Evolutionary conservation across 2,113 vertebrate species (phyloP), one percentile per base, ranked within the genome.

Genomic region (Gambusia holbrooki): DNA sequence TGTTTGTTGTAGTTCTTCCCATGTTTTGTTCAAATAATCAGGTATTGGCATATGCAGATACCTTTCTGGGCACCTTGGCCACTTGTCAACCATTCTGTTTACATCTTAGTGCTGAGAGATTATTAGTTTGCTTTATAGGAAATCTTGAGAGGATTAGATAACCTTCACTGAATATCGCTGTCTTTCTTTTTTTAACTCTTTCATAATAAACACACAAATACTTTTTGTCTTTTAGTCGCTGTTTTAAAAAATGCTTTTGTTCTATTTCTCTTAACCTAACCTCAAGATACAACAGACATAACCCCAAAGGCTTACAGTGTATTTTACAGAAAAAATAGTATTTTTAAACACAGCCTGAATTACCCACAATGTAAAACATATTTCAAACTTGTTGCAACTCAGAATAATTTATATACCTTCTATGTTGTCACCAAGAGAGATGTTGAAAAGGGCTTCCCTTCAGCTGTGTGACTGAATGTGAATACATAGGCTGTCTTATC

Each of bases 401-500:
- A 62, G 64, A 71, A 81, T 81, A 77, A 87, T 91, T 89, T 88
- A 84, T 90, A 71, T 83, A 82, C 81, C 74, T 69, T 86, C 79
- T 63, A 77, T 84, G 80, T 85, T 61, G 75, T 84, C 74, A 79
- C 75, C 87, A 79, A 78, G 81, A 78, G 81, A 87, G 82, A 88
- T 77, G 67, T 63, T 84, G 70, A 79, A 82, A 87, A 83, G 83
- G 80, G 69, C 78, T 77, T 76, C 78, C 74, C 89, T 88, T 91
- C 79, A 80, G 80, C 68, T 25, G 73, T 80, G 70, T 29, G 58
- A 77, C 79, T 19, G 4, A 82, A 91, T 74, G 77, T 74, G 83
- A 87, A 87, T 82, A 76, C 79, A 80, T 77, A 80, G 71, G 60
- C 48, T 54, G 80, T 85, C 90, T 95, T 93, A 94, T 95, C 94